A percentile compares a stretch with the other conserved stretches of the same genome.
Evolutionary conservation across 2,113 vertebrate genomes (phyloP).

Genomic region (Oreochromis tanganicae): DNA sequence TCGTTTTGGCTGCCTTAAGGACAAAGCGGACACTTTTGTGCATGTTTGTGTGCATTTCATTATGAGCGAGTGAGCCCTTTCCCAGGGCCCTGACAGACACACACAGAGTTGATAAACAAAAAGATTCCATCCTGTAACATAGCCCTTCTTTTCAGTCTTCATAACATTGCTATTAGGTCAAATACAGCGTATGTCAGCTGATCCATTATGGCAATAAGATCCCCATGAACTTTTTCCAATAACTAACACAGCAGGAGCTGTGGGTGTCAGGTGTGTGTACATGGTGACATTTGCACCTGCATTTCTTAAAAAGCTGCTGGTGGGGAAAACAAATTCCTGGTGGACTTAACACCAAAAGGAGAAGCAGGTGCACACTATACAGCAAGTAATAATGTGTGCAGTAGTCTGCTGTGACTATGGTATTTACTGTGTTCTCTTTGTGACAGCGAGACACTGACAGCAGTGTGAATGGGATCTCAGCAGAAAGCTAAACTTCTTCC

Average conservation of each 20-base stretch:
- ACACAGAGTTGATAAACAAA: background rate
- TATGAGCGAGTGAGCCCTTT: background rate
- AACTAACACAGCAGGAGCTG: conserved; percentile 27
- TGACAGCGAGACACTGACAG: background rate
- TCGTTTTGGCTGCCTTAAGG: background rate
- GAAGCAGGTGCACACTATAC: background rate
- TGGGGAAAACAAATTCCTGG: background rate
- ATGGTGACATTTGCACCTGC: background rate
- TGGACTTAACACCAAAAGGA: background rate
- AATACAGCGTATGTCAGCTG: background rate
- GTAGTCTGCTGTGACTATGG: background rate
- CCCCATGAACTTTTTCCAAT: conserved; percentile 24
- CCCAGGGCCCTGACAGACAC: background rate
- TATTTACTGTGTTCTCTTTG: background rate
- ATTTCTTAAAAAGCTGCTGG: background rate
- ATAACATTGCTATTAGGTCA: background rate
- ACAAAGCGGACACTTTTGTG: background rate
- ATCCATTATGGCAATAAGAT: background rate
- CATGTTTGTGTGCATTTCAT: background rate
- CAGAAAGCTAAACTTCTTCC: background rate
- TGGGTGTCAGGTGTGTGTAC: background rate
- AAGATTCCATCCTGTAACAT: background rate
- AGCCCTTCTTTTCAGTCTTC: background rate
- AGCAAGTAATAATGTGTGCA: background rate
- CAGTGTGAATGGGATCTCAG: background rate